Evolutionary conservation across 1,140 invertebrate species (phyloP), one percentile per base, ranked within the genome.

Genomic region (Andricus grossulariae): DNA sequence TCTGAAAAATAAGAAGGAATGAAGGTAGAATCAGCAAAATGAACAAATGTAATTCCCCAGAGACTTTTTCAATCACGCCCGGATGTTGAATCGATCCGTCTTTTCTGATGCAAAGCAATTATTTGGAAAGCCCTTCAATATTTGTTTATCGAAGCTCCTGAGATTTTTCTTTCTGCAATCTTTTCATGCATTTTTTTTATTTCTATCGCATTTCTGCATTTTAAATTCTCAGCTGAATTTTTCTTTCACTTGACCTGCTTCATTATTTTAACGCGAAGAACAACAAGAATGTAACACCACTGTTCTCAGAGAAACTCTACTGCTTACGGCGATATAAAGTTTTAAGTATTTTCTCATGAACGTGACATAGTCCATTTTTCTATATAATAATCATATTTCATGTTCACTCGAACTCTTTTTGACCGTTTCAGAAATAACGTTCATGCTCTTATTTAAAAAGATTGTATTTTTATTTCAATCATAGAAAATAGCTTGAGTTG

Each of bases 241-340:
- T 18, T 66, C 60, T n/a, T 66, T 8, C 60, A 66, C 60, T 66
- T 66, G 60, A 66, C 60, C 60, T 66, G 60, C 25, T 66, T 66
- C 25, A 66, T 66, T 66, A 66, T 39, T 66, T 66, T 66, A 66
- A 39, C n/a, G 60, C 15, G 60, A 16, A 45, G 10, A 66, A 45
- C 15, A 66, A 66, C 8, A 39, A 39, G n/a, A 39, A 13, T 66
- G 13, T 39, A 66, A 16, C 2, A n/a, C 25, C 25, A 39, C 13
- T 16, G 13, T 39, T 32, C 60, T 39, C 7, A 66, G 10, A 57
- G 19, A 25, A 21, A 32, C 25, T 32, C 25, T 32, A 32, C 25
- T 32, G 25, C 25, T 32, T 32, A 32, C 25, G 25, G 2, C 2
- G 2, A 32, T 32, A 32, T 32, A 32, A 32, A 32, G 25, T 32